phyloP scores from a whole-genome alignment of 2,797 vertebrate genomes.

The Bradypus variegatus region DNA sequence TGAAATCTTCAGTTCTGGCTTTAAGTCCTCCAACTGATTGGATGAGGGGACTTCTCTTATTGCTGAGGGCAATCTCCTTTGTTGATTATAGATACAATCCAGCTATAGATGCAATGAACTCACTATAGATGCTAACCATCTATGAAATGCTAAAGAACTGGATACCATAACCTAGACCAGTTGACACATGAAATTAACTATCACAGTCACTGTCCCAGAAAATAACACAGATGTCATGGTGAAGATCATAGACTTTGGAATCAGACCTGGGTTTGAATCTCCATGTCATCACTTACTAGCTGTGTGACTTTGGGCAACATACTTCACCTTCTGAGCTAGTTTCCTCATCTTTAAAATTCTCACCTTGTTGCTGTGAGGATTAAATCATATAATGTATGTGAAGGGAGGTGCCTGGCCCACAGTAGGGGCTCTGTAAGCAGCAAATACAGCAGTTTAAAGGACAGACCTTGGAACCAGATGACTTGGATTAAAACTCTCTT shows the following conservation, averaged over 20 bases:
- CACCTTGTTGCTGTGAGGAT: neutral
- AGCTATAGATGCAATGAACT: no score
- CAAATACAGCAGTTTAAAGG: accelerated
- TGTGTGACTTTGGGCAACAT: neutral
- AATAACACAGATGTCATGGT: neutral
- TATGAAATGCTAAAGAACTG: no score
- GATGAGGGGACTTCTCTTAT: no score
- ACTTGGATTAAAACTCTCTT: neutral
- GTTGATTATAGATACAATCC: no score
- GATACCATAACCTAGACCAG: no score
- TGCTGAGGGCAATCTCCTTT: no score
- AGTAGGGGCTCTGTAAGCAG: neutral
- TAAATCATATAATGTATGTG: neutral
- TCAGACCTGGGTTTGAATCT: neutral
- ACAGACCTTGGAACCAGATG: neutral
- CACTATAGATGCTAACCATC: no score
- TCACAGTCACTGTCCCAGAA: neutral
- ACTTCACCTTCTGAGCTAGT: neutral
- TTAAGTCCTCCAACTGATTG: no score
- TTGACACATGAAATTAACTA: no score
- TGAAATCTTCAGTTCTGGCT: no score
- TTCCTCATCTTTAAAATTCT: neutral
- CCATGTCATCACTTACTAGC: neutral
- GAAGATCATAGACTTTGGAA: neutral
- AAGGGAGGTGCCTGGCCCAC: neutral